Evolutionary conservation across 2,888 invertebrate genomes (phyloP).

Genomic region (Tholera decimalis): DNA sequence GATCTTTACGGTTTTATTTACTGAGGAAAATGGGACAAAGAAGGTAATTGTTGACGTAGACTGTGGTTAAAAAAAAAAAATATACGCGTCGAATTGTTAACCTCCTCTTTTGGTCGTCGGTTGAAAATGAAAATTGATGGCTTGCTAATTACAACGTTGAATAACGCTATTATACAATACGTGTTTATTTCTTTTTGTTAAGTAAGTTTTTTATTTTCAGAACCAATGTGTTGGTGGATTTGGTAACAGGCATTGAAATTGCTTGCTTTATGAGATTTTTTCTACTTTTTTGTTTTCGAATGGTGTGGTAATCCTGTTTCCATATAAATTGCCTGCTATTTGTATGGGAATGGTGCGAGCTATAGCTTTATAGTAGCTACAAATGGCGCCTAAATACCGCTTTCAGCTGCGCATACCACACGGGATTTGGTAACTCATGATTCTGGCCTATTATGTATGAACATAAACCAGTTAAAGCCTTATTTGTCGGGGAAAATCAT

Average conservation of each 20-base stretch:
- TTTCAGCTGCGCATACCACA: constrained; percentile 29
- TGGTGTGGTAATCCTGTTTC: constrained; percentile 30
- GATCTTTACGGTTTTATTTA: constrained; percentile 55
- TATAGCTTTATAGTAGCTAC: constrained; percentile 28
- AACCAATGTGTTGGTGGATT: constrained; percentile 6
- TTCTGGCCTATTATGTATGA: constrained; percentile 16
- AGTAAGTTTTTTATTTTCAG: constrained; percentile 19
- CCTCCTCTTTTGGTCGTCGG: too few relatives aligned
- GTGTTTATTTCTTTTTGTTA: constrained; percentile 48
- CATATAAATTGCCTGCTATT: constrained; percentile 36
- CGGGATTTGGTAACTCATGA: constrained; percentile 34
- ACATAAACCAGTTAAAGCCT: not conserved
- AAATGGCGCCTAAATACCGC: constrained; percentile 41
- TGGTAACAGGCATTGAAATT: constrained; percentile 19
- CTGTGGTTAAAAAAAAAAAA: constrained; percentile 27
- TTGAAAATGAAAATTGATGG: constrained; percentile 62
- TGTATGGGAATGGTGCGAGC: constrained; percentile 38
- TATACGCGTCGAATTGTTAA: too few relatives aligned
- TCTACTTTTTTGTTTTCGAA: constrained; percentile 15
- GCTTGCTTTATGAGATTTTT: constrained; percentile 12
- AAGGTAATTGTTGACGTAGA: constrained; percentile 52
- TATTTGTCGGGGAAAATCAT: too few relatives aligned
- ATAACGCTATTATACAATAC: constrained; percentile 46
- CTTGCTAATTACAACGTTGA: constrained; percentile 53
- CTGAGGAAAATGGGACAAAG: constrained; percentile 53